Evolutionary conservation across 2,888 invertebrate genomes (phyloP).

Genomic region (Drosophila pullipes): DNA sequence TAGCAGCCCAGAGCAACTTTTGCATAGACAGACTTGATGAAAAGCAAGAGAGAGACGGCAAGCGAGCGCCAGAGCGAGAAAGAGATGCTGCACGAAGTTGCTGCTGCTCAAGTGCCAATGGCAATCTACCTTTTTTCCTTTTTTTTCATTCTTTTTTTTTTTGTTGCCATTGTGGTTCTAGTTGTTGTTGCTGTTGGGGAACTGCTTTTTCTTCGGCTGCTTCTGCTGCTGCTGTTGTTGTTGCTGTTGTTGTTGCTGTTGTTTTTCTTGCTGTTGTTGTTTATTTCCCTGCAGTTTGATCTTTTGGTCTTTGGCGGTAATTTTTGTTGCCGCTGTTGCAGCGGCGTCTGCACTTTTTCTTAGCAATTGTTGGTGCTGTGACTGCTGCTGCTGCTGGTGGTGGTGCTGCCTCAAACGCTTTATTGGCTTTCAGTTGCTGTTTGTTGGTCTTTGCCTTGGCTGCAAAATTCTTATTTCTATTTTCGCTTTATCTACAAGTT

Average conservation of each 20-base stretch:
- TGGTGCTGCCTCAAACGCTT: slow-evolving; percentile 46
- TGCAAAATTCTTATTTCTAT: slow-evolving; percentile 60
- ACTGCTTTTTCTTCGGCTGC: slow-evolving; percentile 24
- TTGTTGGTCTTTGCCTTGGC: slow-evolving; percentile 33
- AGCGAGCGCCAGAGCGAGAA: not conserved
- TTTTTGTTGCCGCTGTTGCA: slow-evolving; percentile 64
- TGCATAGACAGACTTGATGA: slow-evolving; percentile 43
- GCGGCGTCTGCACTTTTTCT: slow-evolving; percentile 69
- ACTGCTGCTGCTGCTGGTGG: slow-evolving; percentile 27
- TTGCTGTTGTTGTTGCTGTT: slow-evolving; percentile 56
- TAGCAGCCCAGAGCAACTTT: slow-evolving; percentile 52
- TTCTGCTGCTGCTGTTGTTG: slow-evolving; percentile 35
- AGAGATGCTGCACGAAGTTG: slow-evolving; percentile 70
- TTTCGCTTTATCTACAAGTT: slow-evolving; percentile 74
- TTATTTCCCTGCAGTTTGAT: slow-evolving; percentile 79
- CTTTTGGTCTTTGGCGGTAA: slow-evolving; percentile 82
- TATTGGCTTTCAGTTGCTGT: slow-evolving; percentile 64
- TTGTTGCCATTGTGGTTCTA: slow-evolving; percentile 28
- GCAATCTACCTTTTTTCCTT: slow-evolving; percentile 67
- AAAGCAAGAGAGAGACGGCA: slow-evolving; percentile 4
- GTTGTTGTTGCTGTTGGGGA: slow-evolving; percentile 17
- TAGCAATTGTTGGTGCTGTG: slow-evolving; percentile 50
- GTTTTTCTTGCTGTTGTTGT: slow-evolving; percentile 73
- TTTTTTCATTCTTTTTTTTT: not conserved
- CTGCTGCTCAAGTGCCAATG: slow-evolving; percentile 77